Base-by-base conservation (phyloP, 2,888 invertebrate genomes). In the Mesoligia furuncula region DNA sequence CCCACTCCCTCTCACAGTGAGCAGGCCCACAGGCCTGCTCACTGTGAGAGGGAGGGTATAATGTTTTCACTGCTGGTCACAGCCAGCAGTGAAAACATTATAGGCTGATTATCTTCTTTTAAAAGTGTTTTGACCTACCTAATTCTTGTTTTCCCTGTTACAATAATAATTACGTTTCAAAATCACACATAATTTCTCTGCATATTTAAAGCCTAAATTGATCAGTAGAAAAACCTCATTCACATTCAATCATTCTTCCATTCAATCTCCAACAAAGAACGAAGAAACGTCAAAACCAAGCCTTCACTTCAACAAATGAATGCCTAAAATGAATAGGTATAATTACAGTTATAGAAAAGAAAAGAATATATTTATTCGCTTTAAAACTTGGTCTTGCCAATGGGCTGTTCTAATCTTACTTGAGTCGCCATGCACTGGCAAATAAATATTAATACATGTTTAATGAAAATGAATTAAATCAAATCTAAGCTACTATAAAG, bases 291-390 rank as follows among this genome's bases (percentile, higher is more conserved):
- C 15, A 7, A 42, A 67, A 57, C 15, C 13, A 57, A 36, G 57
- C 4, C 24, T 15, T 48, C n/a, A 67, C 45, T 61, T 57, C 51
- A n/a, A 67, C 31, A 70, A 76, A 73, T 69, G 70, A 71, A 59
- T 65, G 31, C 39, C 11, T 72, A 54, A 48, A 70, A 78, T 76
- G 73, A 36, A 85, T 36, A 59, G 1, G 27, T 31, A 17, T 27
- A 72, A 73, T 59, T 45, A 76, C 13, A 54, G 15, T 57, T n/a
- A n/a, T 57, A 11, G n/a, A 57, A 17, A 17, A 59, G 15, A 59
- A n/a, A 2, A n/a, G 0, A 59, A 15, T 59, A 27, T 27, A 15
- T 59, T 59, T 27, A 59, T 59, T 59, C 8, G 8, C 27, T 27
- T 27, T 15, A 59, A 27, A 59, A 59, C 15, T 1, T n/a, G 13